Percentiles rank a stretch among this genome's conserved stretches.
phyloP scores from a whole-genome alignment of 2,888 invertebrate species.

The Anorthoa munda region DNA sequence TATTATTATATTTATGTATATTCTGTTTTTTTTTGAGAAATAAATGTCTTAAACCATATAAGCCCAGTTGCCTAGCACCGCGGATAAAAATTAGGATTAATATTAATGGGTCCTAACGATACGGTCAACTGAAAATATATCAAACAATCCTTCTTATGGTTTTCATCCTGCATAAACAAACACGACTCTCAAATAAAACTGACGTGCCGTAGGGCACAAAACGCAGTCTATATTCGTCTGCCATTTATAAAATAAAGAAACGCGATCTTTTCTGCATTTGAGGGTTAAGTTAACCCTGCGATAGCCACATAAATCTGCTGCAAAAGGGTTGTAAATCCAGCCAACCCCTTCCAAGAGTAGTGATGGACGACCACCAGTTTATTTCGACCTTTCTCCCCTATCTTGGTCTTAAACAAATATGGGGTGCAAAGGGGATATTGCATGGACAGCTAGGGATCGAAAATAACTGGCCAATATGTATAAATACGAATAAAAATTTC shows the following conservation, averaged over 20 bases:
- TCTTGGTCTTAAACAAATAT: constrained; percentile 32
- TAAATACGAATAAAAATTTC: constrained; percentile 88
- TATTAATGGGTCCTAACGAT: no score
- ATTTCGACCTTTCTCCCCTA: constrained; percentile 66
- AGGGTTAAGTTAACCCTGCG: constrained; percentile 82
- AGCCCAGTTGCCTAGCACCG: no score
- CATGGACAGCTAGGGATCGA: constrained; percentile 69
- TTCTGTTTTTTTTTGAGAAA: no score
- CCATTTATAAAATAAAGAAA: constrained; percentile 89
- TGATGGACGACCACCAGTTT: constrained; percentile 80
- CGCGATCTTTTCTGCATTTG: constrained; percentile 86
- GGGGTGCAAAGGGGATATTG: constrained; percentile 26
- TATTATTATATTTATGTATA: no score
- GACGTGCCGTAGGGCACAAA: constrained; percentile 52
- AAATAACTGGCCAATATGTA: constrained; percentile 73
- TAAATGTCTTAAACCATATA: no score
- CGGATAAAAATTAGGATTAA: no score
- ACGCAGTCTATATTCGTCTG: constrained; percentile 79
- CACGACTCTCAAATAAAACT: constrained; percentile 24
- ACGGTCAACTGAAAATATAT: not conserved
- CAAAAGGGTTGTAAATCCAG: constrained; percentile 89
- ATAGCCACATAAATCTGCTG: constrained; percentile 86
- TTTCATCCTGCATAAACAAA: constrained; percentile 7
- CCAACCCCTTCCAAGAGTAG: constrained; percentile 80
- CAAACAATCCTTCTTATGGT: not conserved